Conservation (phyloP, 1,140 invertebrate species). For the Vanessa tameamea region DNA sequence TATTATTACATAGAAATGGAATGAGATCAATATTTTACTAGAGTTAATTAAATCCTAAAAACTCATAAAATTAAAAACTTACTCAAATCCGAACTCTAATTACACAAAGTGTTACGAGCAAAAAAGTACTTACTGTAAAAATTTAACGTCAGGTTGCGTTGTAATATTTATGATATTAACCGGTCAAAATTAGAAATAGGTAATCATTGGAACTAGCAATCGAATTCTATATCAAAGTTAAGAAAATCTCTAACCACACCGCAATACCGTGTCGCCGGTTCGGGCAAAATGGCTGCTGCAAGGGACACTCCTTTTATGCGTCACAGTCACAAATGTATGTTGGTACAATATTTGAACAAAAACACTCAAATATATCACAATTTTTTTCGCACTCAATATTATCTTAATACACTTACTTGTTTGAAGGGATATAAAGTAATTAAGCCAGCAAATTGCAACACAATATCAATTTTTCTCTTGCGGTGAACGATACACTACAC, state of each 20-base stretch:
- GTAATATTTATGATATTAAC: background rate
- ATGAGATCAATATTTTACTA: background rate
- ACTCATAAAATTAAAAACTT: background rate
- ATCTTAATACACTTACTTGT: constrained; percentile 79
- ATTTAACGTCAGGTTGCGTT: constrained; percentile 8
- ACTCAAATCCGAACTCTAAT: constrained; percentile 5
- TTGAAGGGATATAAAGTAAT: constrained; percentile 80
- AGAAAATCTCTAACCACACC: constrained; percentile 54
- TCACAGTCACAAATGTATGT: constrained; percentile 74
- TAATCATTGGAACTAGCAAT: constrained; percentile 29
- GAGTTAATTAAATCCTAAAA: background rate
- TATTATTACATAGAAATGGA: background rate
- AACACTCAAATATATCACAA: constrained; percentile 60
- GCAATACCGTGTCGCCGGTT: constrained; percentile 79
- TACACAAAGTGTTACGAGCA: constrained; percentile 15
- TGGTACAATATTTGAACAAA: constrained; percentile 52
- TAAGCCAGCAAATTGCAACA: constrained; percentile 79
- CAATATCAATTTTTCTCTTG: constrained; percentile 80
- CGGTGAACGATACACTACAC: constrained; percentile 80
- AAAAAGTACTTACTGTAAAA: constrained; percentile 36
- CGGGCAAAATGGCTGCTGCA: constrained; percentile 80
- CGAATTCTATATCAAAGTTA: constrained; percentile 30
- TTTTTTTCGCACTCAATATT: constrained; percentile 61
- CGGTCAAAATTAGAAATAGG: constrained; percentile 4
- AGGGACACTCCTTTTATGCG: constrained; percentile 81